phyloP scores from a whole-genome alignment of 1,140 invertebrate species.

The Drosophila trapezifrons region DNA sequence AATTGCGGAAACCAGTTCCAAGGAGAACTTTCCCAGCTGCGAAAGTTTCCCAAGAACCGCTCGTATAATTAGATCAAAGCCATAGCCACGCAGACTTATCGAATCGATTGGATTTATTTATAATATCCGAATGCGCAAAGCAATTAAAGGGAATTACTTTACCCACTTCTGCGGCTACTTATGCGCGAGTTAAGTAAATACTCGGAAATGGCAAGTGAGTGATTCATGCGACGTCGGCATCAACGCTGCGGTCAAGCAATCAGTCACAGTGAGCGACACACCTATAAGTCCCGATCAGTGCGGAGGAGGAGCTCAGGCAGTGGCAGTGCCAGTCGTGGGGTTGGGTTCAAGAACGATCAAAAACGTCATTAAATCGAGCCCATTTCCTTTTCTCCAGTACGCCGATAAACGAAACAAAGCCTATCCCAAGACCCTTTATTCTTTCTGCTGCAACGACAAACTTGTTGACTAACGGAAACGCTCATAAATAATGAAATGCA shows the following conservation, averaged over 20 bases:
- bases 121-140: constrained; percentile 16
- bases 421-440: constrained; percentile 36
- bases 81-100: constrained; percentile 1
- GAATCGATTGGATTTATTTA: constrained; percentile 23
- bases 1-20: constrained; percentile 66
- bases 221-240: constrained; percentile 56
- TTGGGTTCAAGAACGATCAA: constrained; percentile 41
- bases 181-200: constrained; percentile 41
- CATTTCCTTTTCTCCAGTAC: constrained; percentile 55
- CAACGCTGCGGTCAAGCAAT: constrained; percentile 50
- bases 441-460: constrained; percentile 24
- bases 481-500: constrained; percentile 73
- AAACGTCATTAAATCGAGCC: constrained; percentile 69
- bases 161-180: constrained; percentile 17
- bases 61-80: constrained; percentile 21
- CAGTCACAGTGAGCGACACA: constrained; percentile 64
- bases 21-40: constrained; percentile 33
- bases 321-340: not conserved
- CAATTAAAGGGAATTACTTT: constrained; percentile 32
- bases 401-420: constrained; percentile 41
- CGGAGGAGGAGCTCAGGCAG: not conserved
- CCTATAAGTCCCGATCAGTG: constrained; percentile 29
- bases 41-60: constrained; percentile 31
- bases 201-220: constrained; percentile 62
- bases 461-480: constrained; percentile 70